A percentile compares a stretch with the other conserved stretches of the same genome.
Conservation (phyloP, 2,888 invertebrate species). For the Ormyrus nitidulus region DNA sequence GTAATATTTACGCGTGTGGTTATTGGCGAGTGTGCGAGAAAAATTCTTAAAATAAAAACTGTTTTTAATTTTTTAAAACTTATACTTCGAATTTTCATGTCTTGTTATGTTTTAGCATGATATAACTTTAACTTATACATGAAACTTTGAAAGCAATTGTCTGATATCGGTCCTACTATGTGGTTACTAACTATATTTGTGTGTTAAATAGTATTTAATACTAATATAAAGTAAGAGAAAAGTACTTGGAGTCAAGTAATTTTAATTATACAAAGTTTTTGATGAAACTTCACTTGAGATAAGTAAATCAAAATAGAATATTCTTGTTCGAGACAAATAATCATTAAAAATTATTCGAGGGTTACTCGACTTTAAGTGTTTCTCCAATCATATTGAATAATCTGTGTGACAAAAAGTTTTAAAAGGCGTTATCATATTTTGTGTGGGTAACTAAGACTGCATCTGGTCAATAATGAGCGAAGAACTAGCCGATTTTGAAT, state of each 20-base stretch:
- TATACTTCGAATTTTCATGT: background rate
- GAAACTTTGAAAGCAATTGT: background rate
- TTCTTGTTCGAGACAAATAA: background rate
- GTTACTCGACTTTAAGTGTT: background rate
- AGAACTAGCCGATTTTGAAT: constrained; percentile 33
- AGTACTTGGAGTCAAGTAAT: constrained; percentile 1
- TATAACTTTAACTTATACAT: too few relatives aligned
- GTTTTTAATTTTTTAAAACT: constrained; percentile 1
- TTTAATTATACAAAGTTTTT: background rate
- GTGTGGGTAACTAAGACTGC: constrained; percentile 12
- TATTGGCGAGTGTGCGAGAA: too few relatives aligned
- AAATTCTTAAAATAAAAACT: too few relatives aligned
- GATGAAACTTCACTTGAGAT: constrained; percentile 11
- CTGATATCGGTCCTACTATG: background rate
- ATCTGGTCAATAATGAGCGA: constrained; percentile 14
- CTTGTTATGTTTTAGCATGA: background rate
- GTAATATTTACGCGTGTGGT: background rate
- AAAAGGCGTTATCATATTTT: constrained; percentile 36
- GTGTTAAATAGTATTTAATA: constrained; percentile 4
- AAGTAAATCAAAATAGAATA: constrained; percentile 24
- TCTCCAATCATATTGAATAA: too few relatives aligned
- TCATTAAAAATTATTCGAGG: background rate
- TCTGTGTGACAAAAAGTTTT: background rate
- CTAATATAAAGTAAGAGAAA: background rate
- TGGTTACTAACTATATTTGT: constrained; percentile 1